Evolutionary conservation across 2,888 invertebrate species (phyloP), one percentile per base, ranked within the genome.

Genomic region (Lithophane ornitopus): DNA sequence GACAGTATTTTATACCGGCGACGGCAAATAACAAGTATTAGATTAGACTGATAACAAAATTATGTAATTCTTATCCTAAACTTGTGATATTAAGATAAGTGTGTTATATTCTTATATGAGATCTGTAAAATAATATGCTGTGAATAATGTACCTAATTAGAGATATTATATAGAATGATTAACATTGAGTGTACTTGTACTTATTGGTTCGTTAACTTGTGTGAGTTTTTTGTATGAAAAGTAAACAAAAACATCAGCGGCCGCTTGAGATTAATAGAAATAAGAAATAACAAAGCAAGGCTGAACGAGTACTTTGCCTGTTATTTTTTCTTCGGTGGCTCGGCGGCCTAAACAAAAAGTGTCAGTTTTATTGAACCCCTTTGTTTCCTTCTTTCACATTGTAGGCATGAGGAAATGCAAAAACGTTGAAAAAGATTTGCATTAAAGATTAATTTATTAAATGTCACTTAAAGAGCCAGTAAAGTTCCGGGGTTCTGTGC

Each of bases 1-100:
- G 93, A 49, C 91, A 93, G 74, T 94, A 92, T 87, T 95, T 95
- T 81, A 84, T 90, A 81, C 94, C 95, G 2, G 90, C 90, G 58
- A 59, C 69, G 34, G 56, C n/a, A 49, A 88, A 77, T 67, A 63
- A 66, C 62, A 73, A 88, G 62, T 81, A 84, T 70, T 86, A 73
- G 73, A 70, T 63, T 70, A 74, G 63, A 75, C 34, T 73, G 26
- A 52, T 76, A 67, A 11, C 3, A 28, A 39, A 62, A 66, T 61
- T 65, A 70, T 61, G 34, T 71, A 44, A 59, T 76, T 68, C 28
- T 59, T 78, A 63, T 70, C 61, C 41, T 77, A 61, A 78, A 77
- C 69, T 81, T 87, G 87, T 87, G 87, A 87, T 87, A 87, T 84
- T 82, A 80, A 78, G 70, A 78, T 87, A 87, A 82, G 76, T 81